Conservation (phyloP, 2,113 vertebrate species). For the Anguilla japonica region DNA sequence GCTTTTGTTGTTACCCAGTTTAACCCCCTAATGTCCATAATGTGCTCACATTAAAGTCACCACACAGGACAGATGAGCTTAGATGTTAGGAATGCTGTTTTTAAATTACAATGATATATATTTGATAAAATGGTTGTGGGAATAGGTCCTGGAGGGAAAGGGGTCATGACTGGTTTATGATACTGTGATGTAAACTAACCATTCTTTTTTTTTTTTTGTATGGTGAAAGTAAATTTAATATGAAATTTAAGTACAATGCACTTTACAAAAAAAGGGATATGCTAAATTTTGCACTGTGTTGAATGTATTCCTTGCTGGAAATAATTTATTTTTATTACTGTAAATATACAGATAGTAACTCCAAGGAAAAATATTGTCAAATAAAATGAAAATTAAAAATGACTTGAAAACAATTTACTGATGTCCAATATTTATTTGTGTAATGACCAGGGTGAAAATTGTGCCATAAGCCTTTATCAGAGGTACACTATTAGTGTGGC, state of each 20-base stretch:
- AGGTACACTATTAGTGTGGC: neutral
- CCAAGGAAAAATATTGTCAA: conserved; percentile 38
- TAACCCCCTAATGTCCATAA: neutral
- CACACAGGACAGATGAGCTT: neutral
- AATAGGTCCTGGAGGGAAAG: conserved; percentile 2
- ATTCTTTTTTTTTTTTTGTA: conserved; percentile 46
- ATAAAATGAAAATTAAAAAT: conserved; percentile 45
- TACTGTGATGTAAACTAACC: conserved; percentile 30
- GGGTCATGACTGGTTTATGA: conserved; percentile 18
- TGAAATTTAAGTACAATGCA: conserved; percentile 48
- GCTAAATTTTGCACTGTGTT: conserved; percentile 61
- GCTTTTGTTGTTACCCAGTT: neutral
- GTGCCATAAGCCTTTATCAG: neutral
- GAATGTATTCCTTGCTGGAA: conserved; percentile 73
- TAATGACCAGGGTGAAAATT: neutral
- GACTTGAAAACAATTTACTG: neutral
- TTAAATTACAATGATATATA: neutral
- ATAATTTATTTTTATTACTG: conserved; percentile 80
- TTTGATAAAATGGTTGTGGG: neutral
- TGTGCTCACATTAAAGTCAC: neutral
- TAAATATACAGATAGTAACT: conserved; percentile 62
- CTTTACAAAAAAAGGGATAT: conserved; percentile 52
- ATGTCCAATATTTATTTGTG: conserved; percentile 13
- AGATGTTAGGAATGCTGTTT: neutral
- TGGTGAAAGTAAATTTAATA: conserved; percentile 46